phyloP scores from a whole-genome alignment of 2,113 vertebrate genomes.

The Ceratotherium simum region DNA sequence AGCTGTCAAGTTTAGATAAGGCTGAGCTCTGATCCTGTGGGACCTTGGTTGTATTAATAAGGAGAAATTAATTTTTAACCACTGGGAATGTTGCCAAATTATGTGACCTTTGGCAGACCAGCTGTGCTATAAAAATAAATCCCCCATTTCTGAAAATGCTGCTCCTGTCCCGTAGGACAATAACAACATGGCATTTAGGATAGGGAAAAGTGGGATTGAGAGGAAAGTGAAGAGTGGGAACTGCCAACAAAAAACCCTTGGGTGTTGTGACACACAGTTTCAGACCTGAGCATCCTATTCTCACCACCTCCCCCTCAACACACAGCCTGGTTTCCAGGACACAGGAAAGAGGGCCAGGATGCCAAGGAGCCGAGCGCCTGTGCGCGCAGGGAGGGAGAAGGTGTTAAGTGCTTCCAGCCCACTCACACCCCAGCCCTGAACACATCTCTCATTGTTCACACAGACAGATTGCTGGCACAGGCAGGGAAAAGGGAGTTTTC shows the following conservation, averaged over 20 bases:
- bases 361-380: conserved; percentile 37
- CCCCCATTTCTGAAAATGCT: conserved; percentile 84
- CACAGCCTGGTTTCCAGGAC: conserved; percentile 32
- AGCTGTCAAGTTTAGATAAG: conserved; percentile 92
- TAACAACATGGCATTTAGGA: conserved; percentile 78
- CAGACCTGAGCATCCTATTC: conserved; percentile 12
- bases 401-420: conserved; percentile 77
- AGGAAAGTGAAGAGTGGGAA: conserved; percentile 72
- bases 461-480: conserved; percentile 71
- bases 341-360: conserved; percentile 70
- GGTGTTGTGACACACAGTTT: conserved; percentile 67
- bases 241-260: conserved; percentile 57
- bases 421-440: conserved; percentile 76
- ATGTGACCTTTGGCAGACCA: conserved; percentile 91
- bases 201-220: conserved; percentile 20
- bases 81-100: conserved; percentile 91
- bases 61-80: conserved; percentile 94
- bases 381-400: conserved; percentile 49
- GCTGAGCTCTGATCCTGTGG: conserved; percentile 89
- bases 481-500: conserved; percentile 81
- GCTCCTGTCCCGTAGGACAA: conserved; percentile 83
- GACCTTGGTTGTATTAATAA: conserved; percentile 91
- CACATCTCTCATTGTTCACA: conserved; percentile 84
- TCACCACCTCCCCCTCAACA: neutral
- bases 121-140: conserved; percentile 91